Evolutionary conservation across 2,888 invertebrate species (phyloP), one percentile per base, ranked within the genome.

Genomic region (Polyommatus iphigenia): DNA sequence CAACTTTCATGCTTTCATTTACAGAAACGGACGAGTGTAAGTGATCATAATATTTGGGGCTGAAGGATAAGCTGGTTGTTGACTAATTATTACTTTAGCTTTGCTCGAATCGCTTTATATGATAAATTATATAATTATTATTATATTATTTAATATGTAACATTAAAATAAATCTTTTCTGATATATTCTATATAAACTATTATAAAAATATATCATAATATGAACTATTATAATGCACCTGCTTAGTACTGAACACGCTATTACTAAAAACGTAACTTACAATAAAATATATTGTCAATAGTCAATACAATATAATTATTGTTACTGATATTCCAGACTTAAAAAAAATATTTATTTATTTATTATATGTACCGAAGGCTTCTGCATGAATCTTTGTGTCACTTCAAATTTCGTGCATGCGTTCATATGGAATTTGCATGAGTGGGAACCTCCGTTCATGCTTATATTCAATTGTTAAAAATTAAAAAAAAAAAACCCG

Each of bases 11-110:
- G 92, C 93, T 93, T 91, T 92, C 92, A 89, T 91, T 93, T 94
- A 91, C 93, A 94, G 93, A 93, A 84, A 88, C 91, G 93, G 93
- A 93, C 90, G 93, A 93, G 91, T 93, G 93, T 94, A 93, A 94
- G 93, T 93, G 87, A 87, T 85, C 89, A 87, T 90, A 88, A 85
- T 88, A 85, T 88, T 85, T 85, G 88, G 87, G 90, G 87, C 88
- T 90, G 89, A 86, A 83, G 87, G 82, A 85, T 81, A 85, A 79
- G 83, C 85, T 84, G 87, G 89, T 89, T 89, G 88, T 89, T 87
- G 84, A 88, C 87, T 88, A 88, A 90, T 88, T 85, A 83, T 85
- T 85, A 83, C 36, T 75, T 78, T 81, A 80, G 84, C 86, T 87
- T 88, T 78, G 82, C 82, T 82, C 83, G 81, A 83, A 82, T 84